Conservation (phyloP, 2,113 vertebrate genomes). For the Sinocyclocheilus rhinocerous region DNA sequence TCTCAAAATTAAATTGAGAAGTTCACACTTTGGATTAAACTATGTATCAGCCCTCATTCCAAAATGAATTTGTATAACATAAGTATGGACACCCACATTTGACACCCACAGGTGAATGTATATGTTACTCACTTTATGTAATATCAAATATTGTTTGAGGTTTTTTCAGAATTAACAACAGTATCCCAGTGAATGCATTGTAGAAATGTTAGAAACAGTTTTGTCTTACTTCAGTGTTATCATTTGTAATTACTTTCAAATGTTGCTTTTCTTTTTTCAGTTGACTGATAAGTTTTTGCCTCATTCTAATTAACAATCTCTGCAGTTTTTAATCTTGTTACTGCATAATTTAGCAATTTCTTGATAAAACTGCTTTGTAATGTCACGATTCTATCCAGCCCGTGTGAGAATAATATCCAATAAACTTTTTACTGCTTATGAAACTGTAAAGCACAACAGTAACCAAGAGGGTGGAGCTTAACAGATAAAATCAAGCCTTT, state of each 20-base stretch:
- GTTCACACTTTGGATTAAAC: not conserved
- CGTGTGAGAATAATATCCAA: not conserved
- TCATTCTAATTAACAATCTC: not conserved
- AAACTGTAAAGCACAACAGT: conserved; percentile 4
- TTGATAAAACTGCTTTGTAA: not conserved
- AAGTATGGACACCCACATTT: not conserved
- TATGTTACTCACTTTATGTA: not conserved
- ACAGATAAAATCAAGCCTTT: not conserved
- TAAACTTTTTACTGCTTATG: not conserved
- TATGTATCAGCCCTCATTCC: not conserved
- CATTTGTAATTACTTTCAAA: not conserved
- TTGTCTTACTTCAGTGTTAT: not conserved
- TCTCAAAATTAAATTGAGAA: not conserved
- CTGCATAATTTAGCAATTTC: not conserved
- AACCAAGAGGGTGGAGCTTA: not conserved
- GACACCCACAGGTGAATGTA: too few relatives aligned
- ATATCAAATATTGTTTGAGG: not conserved
- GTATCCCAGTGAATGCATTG: not conserved
- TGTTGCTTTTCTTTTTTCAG: not conserved
- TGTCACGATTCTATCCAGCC: not conserved
- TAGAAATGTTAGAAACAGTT: not conserved
- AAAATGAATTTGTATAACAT: not conserved
- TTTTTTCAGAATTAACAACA: not conserved
- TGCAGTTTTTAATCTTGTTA: not conserved
- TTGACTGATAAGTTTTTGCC: conserved; percentile 12